phyloP scores from a whole-genome alignment of 2,888 invertebrate species.

The Nymphalis urticae region DNA sequence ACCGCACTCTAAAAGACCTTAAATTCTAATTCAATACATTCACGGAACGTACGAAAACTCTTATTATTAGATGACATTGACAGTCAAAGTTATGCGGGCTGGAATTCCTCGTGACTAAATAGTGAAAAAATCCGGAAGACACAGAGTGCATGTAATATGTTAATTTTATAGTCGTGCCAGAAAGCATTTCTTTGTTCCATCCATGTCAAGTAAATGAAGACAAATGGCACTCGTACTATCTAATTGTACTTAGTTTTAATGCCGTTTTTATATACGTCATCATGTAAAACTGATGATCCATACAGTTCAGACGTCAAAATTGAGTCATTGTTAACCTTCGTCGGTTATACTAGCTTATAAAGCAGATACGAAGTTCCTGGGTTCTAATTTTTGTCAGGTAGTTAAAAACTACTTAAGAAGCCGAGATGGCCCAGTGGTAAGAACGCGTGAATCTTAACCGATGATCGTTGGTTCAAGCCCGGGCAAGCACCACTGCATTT shows the following conservation, averaged over 20 bases:
- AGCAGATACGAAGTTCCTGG: too few relatives aligned
- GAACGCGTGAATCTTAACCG: too few relatives aligned
- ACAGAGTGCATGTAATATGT: constrained; percentile 66
- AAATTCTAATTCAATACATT: neutral
- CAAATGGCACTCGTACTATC: constrained; percentile 5
- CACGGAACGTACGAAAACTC: constrained; percentile 20
- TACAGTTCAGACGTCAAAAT: too few relatives aligned
- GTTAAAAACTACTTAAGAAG: too few relatives aligned
- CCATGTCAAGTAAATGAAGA: constrained; percentile 34
- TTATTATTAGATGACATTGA: constrained; percentile 40
- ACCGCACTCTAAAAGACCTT: neutral
- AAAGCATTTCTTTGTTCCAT: constrained; percentile 74
- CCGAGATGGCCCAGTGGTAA: too few relatives aligned
- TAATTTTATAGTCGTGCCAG: constrained; percentile 67
- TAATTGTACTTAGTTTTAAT: constrained; percentile 13
- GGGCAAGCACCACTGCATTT: too few relatives aligned
- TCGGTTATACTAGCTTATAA: too few relatives aligned
- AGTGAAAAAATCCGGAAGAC: constrained; percentile 68
- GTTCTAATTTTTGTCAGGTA: too few relatives aligned
- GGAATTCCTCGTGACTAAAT: constrained; percentile 50
- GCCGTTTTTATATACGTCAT: neutral
- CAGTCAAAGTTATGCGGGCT: constrained; percentile 54
- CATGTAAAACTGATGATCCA: too few relatives aligned
- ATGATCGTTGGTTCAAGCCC: too few relatives aligned
- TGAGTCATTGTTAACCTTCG: too few relatives aligned